A percentile compares a stretch with the other conserved stretches of the same genome.
Conservation (phyloP, 2,113 vertebrate genomes). For the Dasypus novemcinctus region DNA sequence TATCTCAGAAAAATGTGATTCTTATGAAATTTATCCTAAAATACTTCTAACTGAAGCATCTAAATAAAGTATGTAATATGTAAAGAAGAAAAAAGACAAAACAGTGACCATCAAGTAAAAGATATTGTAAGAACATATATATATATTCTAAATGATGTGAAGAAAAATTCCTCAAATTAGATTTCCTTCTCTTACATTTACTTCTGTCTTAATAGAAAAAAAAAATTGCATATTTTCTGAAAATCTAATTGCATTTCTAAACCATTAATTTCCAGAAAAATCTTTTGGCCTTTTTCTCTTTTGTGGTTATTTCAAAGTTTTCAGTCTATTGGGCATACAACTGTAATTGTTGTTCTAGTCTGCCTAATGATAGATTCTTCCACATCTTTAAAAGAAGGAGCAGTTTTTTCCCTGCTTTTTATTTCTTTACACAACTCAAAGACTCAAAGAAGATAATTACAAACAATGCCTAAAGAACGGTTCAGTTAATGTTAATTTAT, state of each 20-base stretch:
- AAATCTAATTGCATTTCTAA: conserved; percentile 64
- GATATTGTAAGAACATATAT: not conserved
- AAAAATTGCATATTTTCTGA: conserved; percentile 4
- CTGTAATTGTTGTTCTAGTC: conserved; percentile 81
- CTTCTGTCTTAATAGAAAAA: conserved; percentile 25
- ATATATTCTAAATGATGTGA: not conserved
- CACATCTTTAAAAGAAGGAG: conserved; percentile 79
- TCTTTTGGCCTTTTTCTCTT: conserved; percentile 27
- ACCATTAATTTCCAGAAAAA: conserved; percentile 64
- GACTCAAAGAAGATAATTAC: conserved; percentile 89
- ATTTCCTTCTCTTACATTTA: conserved; percentile 11
- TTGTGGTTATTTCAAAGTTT: conserved; percentile 74
- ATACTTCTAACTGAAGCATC: not conserved
- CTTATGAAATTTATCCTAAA: not conserved
- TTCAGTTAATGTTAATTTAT: conserved; percentile 99
- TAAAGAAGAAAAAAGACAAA: not conserved
- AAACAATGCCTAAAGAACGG: conserved; percentile 94
- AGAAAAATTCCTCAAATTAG: not conserved
- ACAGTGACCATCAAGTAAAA: not conserved
- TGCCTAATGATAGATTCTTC: conserved; percentile 82
- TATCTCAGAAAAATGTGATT: not conserved
- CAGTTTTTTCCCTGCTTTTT: conserved; percentile 78
- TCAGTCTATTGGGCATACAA: conserved; percentile 60
- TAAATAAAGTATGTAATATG: not conserved
- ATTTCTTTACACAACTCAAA: conserved; percentile 83